Evolutionary conservation across 2,888 invertebrate species (phyloP).

Genomic region (Drosophila koepferae): DNA sequence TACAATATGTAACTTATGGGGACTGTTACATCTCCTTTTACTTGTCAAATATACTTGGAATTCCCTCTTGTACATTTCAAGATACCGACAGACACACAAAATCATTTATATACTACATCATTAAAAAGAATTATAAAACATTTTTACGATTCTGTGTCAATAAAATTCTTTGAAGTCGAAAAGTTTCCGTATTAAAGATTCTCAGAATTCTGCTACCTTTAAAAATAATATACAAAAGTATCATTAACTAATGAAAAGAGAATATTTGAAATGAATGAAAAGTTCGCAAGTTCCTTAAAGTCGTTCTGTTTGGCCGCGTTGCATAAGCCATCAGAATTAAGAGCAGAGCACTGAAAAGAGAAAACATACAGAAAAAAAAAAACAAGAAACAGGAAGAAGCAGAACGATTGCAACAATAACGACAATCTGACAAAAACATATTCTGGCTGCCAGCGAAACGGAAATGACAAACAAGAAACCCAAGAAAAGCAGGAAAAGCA

Average conservation of each 20-base stretch:
- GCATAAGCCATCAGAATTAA: conserved; percentile 14
- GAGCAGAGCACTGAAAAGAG: conserved; percentile 2
- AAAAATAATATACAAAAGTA: neutral
- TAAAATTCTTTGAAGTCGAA: neutral
- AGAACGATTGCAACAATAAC: conserved; percentile 31
- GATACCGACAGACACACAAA: neutral
- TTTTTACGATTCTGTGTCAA: neutral
- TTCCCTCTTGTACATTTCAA: neutral
- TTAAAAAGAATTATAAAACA: neutral
- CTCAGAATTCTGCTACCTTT: neutral
- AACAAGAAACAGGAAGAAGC: conserved; percentile 4
- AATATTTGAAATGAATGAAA: neutral
- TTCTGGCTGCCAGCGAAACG: conserved; percentile 15
- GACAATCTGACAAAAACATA: conserved; percentile 38
- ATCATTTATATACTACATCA: neutral
- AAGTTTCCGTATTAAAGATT: neutral
- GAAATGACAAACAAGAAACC: conserved; percentile 16
- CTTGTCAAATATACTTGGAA: neutral
- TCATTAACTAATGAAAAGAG: neutral
- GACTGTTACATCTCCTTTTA: neutral
- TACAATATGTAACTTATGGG: neutral
- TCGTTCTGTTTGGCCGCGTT: neutral
- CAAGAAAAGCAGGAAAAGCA: conserved; percentile 17
- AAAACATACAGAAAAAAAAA: neutral
- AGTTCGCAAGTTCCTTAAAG: conserved; percentile 3